Evolutionary conservation across 1,140 invertebrate species (phyloP), one percentile per base, ranked within the genome.

Genomic region (Trichonephila clavata): DNA sequence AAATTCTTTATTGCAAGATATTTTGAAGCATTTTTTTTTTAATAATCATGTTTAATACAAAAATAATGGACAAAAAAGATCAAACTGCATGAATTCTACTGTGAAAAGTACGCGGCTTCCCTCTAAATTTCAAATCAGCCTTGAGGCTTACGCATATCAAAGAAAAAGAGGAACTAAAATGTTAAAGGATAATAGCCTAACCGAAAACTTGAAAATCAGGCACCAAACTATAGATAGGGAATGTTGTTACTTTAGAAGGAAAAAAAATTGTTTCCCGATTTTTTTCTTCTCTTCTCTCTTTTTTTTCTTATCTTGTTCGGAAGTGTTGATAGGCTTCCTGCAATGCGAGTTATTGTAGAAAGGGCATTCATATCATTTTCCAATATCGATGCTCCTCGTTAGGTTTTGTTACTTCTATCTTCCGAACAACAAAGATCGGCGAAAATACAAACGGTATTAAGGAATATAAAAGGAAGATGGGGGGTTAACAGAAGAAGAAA

Each of bases 361-460:
- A 59, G 57, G n/a, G 57, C 43, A 59, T 84, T 59, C 57, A 84
- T 84, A 84, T 84, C 83, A 84, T 84, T 84, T 84, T 84, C 57
- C 83, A 60, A 84, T 84, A 84, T 60, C 83, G 71, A 84, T 59
- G 83, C n/a, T n/a, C 83, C 50, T 84, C 83, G 83, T 84, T 84
- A 59, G 43, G 57, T 27, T 84, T 84, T 59, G 83, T 59, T 84
- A 60, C 83, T 84, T 60, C 6, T 77, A 77, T 77, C 83, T 60
- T 59, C n/a, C 21, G 83, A 21, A 24, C 83, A 59, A 84, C 83
- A 84, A 84, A 84, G 50, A 84, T 84, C 71, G 83, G 57, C 59
- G 57, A 32, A 39, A 39, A 68, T 68, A 68, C 65, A 68, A 68
- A 13, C 65, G n/a, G 65, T 68, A 77, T 77, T 71, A 39, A 27